Evolutionary conservation across 2,888 invertebrate species (phyloP), one percentile per base, ranked within the genome.

Genomic region (Charanyca ferruginea): DNA sequence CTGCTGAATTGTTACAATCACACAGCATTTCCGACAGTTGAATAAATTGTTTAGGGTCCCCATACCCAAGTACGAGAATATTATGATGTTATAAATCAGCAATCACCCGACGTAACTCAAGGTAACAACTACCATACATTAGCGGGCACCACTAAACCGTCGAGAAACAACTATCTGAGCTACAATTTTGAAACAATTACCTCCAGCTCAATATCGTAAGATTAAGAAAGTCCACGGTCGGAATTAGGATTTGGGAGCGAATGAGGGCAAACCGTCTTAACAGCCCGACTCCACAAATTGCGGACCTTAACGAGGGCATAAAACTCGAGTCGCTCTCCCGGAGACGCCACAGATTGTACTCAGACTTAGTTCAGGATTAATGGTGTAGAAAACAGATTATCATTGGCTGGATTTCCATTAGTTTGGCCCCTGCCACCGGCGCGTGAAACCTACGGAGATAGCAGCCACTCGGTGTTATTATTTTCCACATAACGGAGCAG

Each of bases 341-440:
- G 89, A 93, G 93, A 93, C 93, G 94, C 95, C 95, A 85, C 95
- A 95, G 95, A 94, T 94, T 94, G 94, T 91, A 87, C 94, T 93
- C 89, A 94, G 95, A 93, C 94, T 95, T 95, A 95, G 94, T 94
- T 94, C 89, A 93, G 95, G 95, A 96, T 96, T 95, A 96, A 96
- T 96, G 96, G 95, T 95, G 95, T 94, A 95, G 96, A 96, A 96
- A 95, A 95, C 95, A 96, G 95, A 96, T 96, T 95, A 96, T 96
- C 95, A 96, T 95, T 95, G 94, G 94, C 93, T 89, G 93, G 93
- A 93, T 94, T 94, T 94, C 95, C 93, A 94, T 94, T 95, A 94
- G 92, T 87, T 78, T 84, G 89, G 93, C 95, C 95, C 95, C 95
- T 95, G 93, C 95, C 93, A 93, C 85, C 94, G 93, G 91, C 94